phyloP scores from a whole-genome alignment of 2,113 vertebrate genomes.

The Lathamus discolor region DNA sequence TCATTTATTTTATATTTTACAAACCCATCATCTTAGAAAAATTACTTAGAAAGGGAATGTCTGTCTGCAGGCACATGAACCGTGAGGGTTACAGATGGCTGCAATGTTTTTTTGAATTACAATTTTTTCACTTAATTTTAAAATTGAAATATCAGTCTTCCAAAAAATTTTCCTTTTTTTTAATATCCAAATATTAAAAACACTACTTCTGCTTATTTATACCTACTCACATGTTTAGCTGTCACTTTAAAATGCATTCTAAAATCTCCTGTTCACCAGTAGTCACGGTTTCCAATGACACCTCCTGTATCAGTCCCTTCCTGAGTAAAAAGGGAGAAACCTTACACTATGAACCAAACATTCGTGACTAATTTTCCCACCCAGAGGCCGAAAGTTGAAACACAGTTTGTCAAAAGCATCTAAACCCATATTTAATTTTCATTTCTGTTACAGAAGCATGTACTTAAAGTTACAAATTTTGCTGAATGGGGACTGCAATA shows the following conservation, averaged over 20 bases:
- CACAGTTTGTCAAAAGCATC: neutral
- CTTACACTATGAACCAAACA: neutral
- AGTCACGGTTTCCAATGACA: neutral
- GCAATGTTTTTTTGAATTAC: neutral
- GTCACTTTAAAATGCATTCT: neutral
- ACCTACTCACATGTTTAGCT: neutral
- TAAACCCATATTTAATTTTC: neutral
- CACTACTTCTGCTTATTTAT: neutral
- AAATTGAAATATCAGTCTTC: neutral
- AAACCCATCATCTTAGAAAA: neutral
- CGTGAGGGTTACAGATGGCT: neutral
- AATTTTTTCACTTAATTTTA: constrained; percentile 15
- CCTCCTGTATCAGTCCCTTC: neutral
- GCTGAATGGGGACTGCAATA: neutral
- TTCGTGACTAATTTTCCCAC: neutral
- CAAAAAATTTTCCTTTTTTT: neutral
- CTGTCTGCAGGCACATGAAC: neutral
- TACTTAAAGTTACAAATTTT: neutral
- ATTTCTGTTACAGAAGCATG: neutral
- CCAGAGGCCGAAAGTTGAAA: neutral
- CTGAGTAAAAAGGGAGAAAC: neutral
- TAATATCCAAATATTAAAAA: neutral
- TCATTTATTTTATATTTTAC: neutral
- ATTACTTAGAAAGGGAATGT: neutral
- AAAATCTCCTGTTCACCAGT: neutral